These are phyloP conservation scores for Bombylius discolor DNA, from an alignment of 2,888 invertebrate species.

Conservation along the genomic window DNA sequence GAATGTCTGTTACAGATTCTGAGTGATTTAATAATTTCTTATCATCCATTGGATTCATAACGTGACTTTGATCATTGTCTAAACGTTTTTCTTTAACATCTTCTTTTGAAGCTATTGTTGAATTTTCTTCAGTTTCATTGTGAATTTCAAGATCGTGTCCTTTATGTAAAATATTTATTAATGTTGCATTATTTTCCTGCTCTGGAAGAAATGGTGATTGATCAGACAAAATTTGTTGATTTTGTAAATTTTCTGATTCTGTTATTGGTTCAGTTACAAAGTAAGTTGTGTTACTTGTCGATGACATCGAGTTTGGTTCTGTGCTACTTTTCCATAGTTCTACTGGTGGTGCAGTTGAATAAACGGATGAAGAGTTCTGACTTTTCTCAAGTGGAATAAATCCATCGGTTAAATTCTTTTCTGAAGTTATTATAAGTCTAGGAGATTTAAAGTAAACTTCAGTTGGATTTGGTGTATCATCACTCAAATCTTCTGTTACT, in stretches of 20 bases:
- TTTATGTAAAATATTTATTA: slow-evolving; percentile 46
- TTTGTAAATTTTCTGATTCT: slow-evolving; percentile 7
- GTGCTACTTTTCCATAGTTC: slow-evolving; percentile 5
- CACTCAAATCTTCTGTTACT: slow-evolving; percentile 15
- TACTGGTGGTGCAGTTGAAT: slow-evolving; percentile 14
- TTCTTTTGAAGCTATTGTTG: neutral
- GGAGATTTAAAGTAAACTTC: slow-evolving; percentile 15
- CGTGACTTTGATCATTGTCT: slow-evolving; percentile 10
- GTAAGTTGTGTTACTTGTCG: slow-evolving; percentile 4
- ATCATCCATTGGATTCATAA: slow-evolving; percentile 12
- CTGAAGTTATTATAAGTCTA: slow-evolving; percentile 2
- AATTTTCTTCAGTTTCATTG: slow-evolving; percentile 8
- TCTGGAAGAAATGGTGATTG: slow-evolving; percentile 48
- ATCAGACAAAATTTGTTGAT: slow-evolving; percentile 8
- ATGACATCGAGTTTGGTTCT: neutral
- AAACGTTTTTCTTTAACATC: slow-evolving; percentile 7
- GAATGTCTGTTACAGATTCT: slow-evolving; percentile 6
- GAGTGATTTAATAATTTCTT: slow-evolving; percentile 7
- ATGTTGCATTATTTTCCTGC: slow-evolving; percentile 46
- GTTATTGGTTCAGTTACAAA: slow-evolving; percentile 13
- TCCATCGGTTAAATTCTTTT: slow-evolving; percentile 15
- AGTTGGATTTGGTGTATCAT: slow-evolving; percentile 17
- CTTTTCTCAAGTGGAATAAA: slow-evolving; percentile 4
- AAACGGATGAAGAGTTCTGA: slow-evolving; percentile 11
- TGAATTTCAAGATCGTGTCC: slow-evolving; percentile 39